Evolutionary conservation across 2,888 invertebrate genomes (phyloP), one percentile per base, ranked within the genome.

Genomic region (Neelides folsomi): DNA sequence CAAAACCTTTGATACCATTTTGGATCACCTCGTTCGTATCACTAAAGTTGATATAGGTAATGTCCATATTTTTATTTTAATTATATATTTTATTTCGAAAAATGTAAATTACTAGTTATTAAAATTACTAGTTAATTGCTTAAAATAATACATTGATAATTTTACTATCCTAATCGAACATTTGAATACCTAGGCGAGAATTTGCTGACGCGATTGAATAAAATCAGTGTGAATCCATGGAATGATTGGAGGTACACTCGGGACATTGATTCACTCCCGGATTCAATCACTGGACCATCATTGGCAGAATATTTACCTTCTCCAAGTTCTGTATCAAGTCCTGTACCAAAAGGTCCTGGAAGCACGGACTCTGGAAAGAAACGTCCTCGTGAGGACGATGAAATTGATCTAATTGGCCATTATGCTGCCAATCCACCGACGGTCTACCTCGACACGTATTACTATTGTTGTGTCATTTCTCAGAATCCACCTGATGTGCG

Each of bases 1-100:
- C 0, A 78, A 79, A 63, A 82, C 87, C 0, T 90, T 87, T 67
- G 83, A 87, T 66, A 83, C 83, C 66, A 81, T 89, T 44, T 79
- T 87, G 2, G 65, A 73, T 1, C 87, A 90, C 68, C 77, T 89
- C 46, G 77, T 84, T 0, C 84, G 86, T 66, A 86, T 86, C 69
- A 86, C 86, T 0, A 76, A 78, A 59, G 70, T 79, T 49, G 83
- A 85, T 20, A n/a, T n/a, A 42, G 35, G 36, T 19, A 2, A 9
- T 46, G 8, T 46, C n/a, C 1, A 15, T 34, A 20, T 10, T 34
- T 35, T 34, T 13, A 3, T 35, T 9, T 35, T 3, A 5, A 39
- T 5, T 39, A 39, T 13, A n/a, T 15, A 39, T 13, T 13, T 5
- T 27, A 27, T 3, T 27, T 5, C 7, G 3, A 3, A 27, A 7